These are phyloP conservation scores for Adelges cooleyi DNA, from an alignment of 1,140 invertebrate genomes.

Conservation along the genomic window DNA sequence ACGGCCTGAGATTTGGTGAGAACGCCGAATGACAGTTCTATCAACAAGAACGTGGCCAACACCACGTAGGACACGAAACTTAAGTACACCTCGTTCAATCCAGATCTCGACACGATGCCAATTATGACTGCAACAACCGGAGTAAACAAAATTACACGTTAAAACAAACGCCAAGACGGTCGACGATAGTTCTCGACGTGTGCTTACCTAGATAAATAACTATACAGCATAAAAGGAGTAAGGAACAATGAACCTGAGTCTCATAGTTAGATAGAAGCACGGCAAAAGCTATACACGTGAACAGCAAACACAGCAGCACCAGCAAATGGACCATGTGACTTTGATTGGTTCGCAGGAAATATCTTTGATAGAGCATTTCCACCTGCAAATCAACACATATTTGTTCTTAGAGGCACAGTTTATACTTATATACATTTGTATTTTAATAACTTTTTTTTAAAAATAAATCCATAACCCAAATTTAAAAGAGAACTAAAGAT, in stretches of 20 bases:
- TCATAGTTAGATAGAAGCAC: constrained; percentile 40
- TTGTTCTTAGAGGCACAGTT: no score
- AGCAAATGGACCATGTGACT: constrained; percentile 76
- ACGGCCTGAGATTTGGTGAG: constrained; percentile 24
- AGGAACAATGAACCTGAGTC: constrained; percentile 14
- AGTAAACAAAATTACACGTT: background rate
- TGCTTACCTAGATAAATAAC: constrained; percentile 31
- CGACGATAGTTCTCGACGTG: background rate
- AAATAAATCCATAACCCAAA: no score
- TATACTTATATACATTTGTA: no score
- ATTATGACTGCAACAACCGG: constrained; percentile 50
- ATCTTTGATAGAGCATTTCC: constrained; percentile 80
- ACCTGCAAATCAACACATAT: constrained; percentile 53
- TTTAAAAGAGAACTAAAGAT: no score
- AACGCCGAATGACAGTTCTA: constrained; percentile 44
- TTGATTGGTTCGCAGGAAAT: constrained; percentile 86
- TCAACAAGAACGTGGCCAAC: constrained; percentile 54
- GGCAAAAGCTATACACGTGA: constrained; percentile 47
- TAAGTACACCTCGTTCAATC: constrained; percentile 78
- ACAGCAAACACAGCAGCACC: constrained; percentile 57
- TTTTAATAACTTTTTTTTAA: no score
- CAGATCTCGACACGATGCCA: constrained; percentile 60
- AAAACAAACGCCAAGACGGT: background rate
- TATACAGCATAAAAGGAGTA: constrained; percentile 27
- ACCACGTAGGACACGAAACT: constrained; percentile 71